Conservation (phyloP, 2,113 vertebrate genomes). For the Ploceus nigricollis region DNA sequence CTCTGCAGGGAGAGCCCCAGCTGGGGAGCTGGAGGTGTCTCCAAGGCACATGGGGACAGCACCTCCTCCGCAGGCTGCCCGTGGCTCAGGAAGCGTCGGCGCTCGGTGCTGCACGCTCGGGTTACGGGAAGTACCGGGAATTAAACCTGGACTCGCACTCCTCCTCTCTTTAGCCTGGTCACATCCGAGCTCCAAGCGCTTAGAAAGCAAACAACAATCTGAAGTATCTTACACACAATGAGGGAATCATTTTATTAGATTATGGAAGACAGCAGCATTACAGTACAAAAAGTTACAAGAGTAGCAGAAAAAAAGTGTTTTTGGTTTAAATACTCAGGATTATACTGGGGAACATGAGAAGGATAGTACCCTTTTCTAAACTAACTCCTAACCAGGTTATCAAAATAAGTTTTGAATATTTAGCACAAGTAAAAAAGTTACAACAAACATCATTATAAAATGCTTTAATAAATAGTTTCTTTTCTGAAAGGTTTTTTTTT, state of each 20-base stretch:
- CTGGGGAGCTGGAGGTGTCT: background rate
- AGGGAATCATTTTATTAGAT: slow-evolving; percentile 69
- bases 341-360: slow-evolving; percentile 64
- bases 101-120: rapidly evolving
- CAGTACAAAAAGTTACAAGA: slow-evolving; percentile 69
- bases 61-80: rapidly evolving
- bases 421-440: slow-evolving; percentile 68
- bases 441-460: slow-evolving; percentile 84
- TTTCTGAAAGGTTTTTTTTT: slow-evolving; percentile 70
- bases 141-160: background rate
- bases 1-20: no score
- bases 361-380: slow-evolving; percentile 58
- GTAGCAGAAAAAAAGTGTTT: slow-evolving; percentile 61
- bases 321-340: slow-evolving; percentile 69
- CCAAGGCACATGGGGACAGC: rapidly evolving
- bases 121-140: rapidly evolving
- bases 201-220: slow-evolving; percentile 36
- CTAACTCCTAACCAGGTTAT: slow-evolving; percentile 60
- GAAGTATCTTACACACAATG: slow-evolving; percentile 60
- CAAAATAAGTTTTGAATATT: slow-evolving; percentile 68
- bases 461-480: slow-evolving; percentile 92
- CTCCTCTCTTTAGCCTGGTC: background rate
- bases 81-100: background rate
- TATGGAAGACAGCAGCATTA: slow-evolving; percentile 70
- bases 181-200: background rate